phyloP scores from a whole-genome alignment of 1,140 invertebrate genomes.

The Ganaspis sp. region DNA sequence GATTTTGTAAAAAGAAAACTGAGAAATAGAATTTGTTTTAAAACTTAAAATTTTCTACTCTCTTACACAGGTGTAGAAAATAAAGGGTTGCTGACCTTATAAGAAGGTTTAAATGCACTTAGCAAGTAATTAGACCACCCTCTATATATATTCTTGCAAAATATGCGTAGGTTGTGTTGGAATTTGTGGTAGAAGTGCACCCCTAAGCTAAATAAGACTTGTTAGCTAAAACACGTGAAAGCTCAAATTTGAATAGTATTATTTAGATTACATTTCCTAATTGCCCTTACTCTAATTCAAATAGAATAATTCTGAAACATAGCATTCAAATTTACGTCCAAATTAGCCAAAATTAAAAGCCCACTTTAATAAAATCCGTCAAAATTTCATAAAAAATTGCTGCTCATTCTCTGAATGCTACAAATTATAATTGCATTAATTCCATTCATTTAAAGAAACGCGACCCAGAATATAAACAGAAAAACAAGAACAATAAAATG shows the following conservation, averaged over 20 bases:
- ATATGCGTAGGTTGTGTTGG: not conserved
- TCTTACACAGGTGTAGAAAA: too few species aligned
- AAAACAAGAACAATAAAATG: too few species aligned
- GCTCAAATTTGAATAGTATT: constrained; percentile 12
- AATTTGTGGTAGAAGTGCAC: not conserved
- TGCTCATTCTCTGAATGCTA: too few species aligned
- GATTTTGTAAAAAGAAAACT: too few species aligned
- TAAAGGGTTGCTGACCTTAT: not conserved
- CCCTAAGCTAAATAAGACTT: constrained; percentile 15
- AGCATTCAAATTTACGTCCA: not conserved
- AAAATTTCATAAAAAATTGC: too few species aligned
- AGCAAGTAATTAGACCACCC: not conserved
- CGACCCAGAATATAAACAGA: too few species aligned
- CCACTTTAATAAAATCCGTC: too few species aligned
- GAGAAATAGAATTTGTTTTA: too few species aligned
- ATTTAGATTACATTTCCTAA: not conserved
- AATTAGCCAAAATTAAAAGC: not conserved
- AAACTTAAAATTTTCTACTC: too few species aligned
- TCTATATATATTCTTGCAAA: not conserved
- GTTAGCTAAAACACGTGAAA: not conserved
- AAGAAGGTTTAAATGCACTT: not conserved
- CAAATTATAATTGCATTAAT: too few species aligned
- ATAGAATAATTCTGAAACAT: not conserved
- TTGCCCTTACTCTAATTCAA: not conserved
- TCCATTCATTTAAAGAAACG: too few species aligned